Conservation (phyloP, 2,797 vertebrate genomes). For the Dendrocincla tyrannina region DNA sequence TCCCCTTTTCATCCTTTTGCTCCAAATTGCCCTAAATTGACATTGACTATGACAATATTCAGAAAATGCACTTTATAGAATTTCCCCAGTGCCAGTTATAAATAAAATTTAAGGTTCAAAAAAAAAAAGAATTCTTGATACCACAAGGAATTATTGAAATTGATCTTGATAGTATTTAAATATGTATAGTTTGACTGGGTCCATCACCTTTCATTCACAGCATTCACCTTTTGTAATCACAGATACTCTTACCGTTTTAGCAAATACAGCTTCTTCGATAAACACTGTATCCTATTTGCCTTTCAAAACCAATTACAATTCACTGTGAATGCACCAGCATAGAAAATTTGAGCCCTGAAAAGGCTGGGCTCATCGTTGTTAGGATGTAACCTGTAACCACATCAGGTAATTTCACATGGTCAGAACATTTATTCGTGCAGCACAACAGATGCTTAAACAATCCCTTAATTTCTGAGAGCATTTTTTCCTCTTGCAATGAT, state of each 20-base stretch:
- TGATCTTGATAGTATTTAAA: neutral
- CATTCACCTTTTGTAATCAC: neutral
- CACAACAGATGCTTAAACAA: neutral
- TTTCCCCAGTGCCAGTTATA: neutral
- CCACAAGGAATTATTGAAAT: neutral
- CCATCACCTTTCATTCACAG: neutral
- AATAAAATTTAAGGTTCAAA: conserved; percentile 10
- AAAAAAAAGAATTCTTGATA: neutral
- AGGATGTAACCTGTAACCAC: neutral
- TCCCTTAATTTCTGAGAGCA: neutral
- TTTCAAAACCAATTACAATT: neutral
- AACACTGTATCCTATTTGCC: neutral
- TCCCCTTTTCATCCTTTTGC: conserved; percentile 41
- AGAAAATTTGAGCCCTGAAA: neutral
- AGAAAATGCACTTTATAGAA: conserved; percentile 18
- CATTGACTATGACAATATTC: conserved; percentile 46
- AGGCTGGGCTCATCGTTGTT: neutral
- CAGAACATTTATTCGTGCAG: neutral
- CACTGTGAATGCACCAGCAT: neutral
- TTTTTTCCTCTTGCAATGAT: neutral
- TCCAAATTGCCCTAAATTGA: conserved; percentile 42
- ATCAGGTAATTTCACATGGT: neutral
- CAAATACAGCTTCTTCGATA: neutral
- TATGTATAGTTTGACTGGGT: neutral
- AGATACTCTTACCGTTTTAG: neutral